These are phyloP conservation scores for Autographa pulchrina DNA, from an alignment of 2,888 invertebrate species.

Conservation along the genomic window DNA sequence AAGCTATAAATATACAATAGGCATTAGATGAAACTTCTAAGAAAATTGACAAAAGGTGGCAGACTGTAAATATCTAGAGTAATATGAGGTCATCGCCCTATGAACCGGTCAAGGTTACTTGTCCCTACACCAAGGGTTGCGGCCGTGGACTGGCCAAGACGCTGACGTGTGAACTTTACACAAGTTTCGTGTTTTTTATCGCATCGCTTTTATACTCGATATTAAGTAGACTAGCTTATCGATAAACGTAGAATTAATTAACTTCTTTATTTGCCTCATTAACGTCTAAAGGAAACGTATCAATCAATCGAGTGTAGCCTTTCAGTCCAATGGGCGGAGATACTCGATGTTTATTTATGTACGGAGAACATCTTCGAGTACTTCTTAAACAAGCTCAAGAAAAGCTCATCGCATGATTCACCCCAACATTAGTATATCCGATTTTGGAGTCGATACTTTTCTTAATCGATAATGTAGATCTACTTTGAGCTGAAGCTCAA, in stretches of 20 bases:
- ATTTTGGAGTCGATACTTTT: slow-evolving; percentile 60
- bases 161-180: slow-evolving; percentile 66
- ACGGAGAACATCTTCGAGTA: slow-evolving; percentile 63
- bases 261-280: slow-evolving; percentile 67
- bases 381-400: slow-evolving; percentile 66
- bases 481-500: slow-evolving; percentile 59
- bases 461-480: slow-evolving; percentile 63
- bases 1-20: slow-evolving; percentile 65
- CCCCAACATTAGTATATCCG: slow-evolving; percentile 59
- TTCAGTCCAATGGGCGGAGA: slow-evolving; percentile 63
- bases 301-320: slow-evolving; percentile 68
- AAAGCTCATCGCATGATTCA: slow-evolving; percentile 73
- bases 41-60: slow-evolving; percentile 56
- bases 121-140: slow-evolving; percentile 70
- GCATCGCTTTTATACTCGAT: slow-evolving; percentile 43
- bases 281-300: slow-evolving; percentile 65
- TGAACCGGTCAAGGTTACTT: slow-evolving; percentile 80
- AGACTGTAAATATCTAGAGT: slow-evolving; percentile 56
- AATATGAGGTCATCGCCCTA: slow-evolving; percentile 77
- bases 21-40: slow-evolving; percentile 58
- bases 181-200: slow-evolving; percentile 66
- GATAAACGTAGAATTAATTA: slow-evolving; percentile 64
- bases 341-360: slow-evolving; percentile 75
- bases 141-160: slow-evolving; percentile 49
- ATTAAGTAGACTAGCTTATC: slow-evolving; percentile 52